Conservation (phyloP, 2,113 vertebrate genomes). For the Formicarius rufipectus region DNA sequence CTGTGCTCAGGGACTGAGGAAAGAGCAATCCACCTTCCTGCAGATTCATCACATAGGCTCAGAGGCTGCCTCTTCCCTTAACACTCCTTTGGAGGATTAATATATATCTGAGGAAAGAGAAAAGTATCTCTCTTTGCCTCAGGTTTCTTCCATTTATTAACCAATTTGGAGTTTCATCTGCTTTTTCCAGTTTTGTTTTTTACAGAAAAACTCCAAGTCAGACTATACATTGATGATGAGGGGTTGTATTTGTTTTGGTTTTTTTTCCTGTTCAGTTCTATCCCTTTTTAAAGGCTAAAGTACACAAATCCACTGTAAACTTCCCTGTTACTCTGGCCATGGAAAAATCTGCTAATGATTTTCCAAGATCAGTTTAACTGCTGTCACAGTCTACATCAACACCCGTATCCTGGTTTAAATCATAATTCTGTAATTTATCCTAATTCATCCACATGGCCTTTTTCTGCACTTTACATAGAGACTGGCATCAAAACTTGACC, state of each 20-base stretch:
- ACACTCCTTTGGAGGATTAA: not conserved
- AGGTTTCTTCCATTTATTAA: not conserved
- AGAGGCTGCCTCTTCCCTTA: not conserved
- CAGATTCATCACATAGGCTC: not conserved
- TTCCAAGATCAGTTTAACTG: not conserved
- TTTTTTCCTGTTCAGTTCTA: not conserved
- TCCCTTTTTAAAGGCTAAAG: not conserved
- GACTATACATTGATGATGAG: not conserved
- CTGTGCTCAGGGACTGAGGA: not conserved
- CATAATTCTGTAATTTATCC: not conserved
- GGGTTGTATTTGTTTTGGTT: not conserved
- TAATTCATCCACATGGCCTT: not conserved
- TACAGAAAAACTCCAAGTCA: not conserved
- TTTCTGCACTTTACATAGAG: not conserved
- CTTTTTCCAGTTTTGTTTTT: not conserved
- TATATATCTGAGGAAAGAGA: too few relatives aligned
- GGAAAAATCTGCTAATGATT: not conserved
- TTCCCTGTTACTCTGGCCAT: not conserved
- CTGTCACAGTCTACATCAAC: not conserved
- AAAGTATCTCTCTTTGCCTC: not conserved
- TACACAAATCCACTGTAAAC: not conserved
- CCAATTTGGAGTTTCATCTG: not conserved
- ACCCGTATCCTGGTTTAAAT: not conserved
- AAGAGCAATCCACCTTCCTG: not conserved
- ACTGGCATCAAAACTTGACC: not conserved